Evolutionary conservation across 2,797 vertebrate genomes (phyloP).

Genomic region (Hafferia zeledoni): DNA sequence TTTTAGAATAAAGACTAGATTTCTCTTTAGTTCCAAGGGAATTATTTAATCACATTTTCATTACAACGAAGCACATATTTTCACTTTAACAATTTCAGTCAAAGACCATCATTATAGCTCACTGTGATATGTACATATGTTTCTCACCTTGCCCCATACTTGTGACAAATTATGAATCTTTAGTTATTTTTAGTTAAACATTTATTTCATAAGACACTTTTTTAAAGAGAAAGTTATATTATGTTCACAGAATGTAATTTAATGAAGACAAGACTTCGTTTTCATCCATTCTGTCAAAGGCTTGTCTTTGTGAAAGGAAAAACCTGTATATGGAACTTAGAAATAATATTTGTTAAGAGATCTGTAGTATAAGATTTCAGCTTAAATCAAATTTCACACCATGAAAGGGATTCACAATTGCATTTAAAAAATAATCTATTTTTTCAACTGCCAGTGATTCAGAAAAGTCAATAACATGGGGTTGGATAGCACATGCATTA

Average conservation of each 20-base stretch:
- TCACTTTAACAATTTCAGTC: background rate
- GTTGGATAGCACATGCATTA: background rate
- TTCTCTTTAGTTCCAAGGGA: background rate
- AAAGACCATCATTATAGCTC: background rate
- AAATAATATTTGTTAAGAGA: background rate
- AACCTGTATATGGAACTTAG: background rate
- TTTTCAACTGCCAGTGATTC: background rate
- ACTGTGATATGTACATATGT: background rate
- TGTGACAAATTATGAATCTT: background rate
- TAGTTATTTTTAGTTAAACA: background rate
- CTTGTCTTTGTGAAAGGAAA: background rate
- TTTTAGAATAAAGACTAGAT: background rate
- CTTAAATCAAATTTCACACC: constrained; percentile 27
- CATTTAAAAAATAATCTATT: background rate
- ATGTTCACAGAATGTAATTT: background rate
- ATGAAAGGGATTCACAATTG: background rate
- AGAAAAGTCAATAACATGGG: background rate
- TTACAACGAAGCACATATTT: background rate
- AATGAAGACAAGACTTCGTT: background rate
- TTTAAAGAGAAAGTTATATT: background rate
- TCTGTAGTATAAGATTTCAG: background rate
- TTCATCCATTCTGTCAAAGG: background rate
- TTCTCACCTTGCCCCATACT: background rate
- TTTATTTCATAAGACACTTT: background rate
- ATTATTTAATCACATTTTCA: background rate